A percentile compares a stretch with the other conserved stretches of the same genome.
These are phyloP conservation scores for Cyprinodon brontotheroides DNA, from an alignment of 2,113 vertebrate genomes.

Conservation along the genomic window DNA sequence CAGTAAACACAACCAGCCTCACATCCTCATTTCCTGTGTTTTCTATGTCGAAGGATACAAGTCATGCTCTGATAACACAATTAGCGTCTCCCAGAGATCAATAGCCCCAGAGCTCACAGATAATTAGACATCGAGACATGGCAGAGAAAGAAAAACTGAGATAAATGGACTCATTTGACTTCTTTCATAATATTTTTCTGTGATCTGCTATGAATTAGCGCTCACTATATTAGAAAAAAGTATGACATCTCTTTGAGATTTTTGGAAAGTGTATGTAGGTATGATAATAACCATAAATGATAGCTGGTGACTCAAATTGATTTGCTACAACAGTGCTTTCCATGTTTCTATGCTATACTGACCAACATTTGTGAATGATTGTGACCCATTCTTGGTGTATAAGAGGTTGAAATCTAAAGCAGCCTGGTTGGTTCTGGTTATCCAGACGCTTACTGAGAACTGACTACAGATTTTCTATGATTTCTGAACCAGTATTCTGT, in stretches of 20 bases:
- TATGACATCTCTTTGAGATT: neutral
- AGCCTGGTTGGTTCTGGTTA: neutral
- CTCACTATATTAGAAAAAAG: slow-evolving; percentile 14
- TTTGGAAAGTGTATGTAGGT: neutral
- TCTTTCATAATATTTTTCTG: slow-evolving; percentile 9
- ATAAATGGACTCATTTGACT: slow-evolving; percentile 30
- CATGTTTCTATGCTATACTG: neutral
- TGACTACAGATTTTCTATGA: neutral
- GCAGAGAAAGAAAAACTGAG: slow-evolving; percentile 20
- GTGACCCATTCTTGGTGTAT: neutral
- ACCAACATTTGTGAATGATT: neutral
- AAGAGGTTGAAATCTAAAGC: neutral
- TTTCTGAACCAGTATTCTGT: neutral
- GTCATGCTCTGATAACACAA: slow-evolving; percentile 54
- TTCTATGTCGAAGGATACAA: slow-evolving; percentile 49
- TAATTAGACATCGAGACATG: slow-evolving; percentile 59
- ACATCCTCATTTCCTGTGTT: slow-evolving; percentile 70
- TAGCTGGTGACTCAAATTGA: neutral
- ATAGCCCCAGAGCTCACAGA: slow-evolving; percentile 46
- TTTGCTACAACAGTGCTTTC: neutral
- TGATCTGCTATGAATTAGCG: slow-evolving; percentile 10
- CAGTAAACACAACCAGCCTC: slow-evolving; percentile 57
- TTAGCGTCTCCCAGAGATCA: slow-evolving; percentile 61
- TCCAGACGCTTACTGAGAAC: too few species aligned
- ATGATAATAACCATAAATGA: too few species aligned